phyloP scores from a whole-genome alignment of 2,797 vertebrate genomes.

The Galago senegalensis region DNA sequence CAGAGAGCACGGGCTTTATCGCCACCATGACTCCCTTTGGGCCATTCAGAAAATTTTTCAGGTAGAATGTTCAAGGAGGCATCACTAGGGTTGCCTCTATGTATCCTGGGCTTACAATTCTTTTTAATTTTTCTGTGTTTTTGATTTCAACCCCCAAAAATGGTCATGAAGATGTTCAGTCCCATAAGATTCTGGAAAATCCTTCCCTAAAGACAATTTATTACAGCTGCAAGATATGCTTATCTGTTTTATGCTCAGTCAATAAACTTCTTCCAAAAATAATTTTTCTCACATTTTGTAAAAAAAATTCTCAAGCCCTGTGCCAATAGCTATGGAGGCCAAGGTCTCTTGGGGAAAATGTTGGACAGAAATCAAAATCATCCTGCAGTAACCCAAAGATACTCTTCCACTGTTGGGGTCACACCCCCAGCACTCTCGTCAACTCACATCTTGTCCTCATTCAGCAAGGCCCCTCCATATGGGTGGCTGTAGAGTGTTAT shows the following conservation, averaged over 20 bases:
- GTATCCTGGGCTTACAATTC: background rate
- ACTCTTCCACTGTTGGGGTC: accelerated
- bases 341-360: accelerated
- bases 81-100: accelerated
- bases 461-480: constrained; percentile 87
- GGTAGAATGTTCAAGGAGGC: background rate
- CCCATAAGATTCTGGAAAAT: too few relatives aligned
- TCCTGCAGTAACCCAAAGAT: background rate
- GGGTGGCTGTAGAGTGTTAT: constrained; percentile 89
- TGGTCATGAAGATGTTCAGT: background rate
- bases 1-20: background rate
- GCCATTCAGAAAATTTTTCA: background rate
- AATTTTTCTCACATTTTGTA: background rate
- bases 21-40: background rate
- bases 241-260: background rate
- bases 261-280: accelerated
- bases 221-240: accelerated
- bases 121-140: background rate
- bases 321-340: too few relatives aligned
- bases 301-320: background rate
- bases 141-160: background rate
- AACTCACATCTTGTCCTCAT: constrained; percentile 90
- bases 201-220: background rate
- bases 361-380: background rate
- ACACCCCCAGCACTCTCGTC: background rate